phyloP scores from a whole-genome alignment of 2,888 invertebrate species.

The Drosophila antonietae region DNA sequence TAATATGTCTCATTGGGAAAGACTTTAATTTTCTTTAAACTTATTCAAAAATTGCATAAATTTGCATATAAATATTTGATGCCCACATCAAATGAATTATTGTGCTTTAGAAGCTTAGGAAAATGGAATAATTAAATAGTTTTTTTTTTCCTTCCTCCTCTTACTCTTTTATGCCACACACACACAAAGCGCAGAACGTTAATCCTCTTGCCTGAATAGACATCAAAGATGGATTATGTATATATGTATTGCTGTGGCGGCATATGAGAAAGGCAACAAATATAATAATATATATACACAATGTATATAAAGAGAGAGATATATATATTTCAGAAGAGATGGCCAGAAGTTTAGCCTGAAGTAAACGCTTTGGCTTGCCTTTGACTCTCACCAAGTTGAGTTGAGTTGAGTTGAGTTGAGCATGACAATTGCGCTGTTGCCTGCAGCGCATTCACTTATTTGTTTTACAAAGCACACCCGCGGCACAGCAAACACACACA shows the following conservation, averaged over 20 bases:
- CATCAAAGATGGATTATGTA: conserved; percentile 8
- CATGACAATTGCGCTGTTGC: conserved; percentile 74
- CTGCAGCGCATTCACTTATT: conserved; percentile 69
- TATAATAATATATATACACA: neutral
- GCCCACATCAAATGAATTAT: conserved; percentile 6
- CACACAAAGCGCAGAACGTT: neutral
- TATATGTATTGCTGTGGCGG: neutral
- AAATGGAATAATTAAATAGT: conserved; percentile 9
- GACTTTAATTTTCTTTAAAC: neutral
- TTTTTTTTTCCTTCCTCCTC: neutral
- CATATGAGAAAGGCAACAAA: conserved; percentile 4
- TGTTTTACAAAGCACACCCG: conserved; percentile 77
- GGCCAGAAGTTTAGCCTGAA: conserved; percentile 45
- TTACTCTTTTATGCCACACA: neutral
- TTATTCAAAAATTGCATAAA: neutral
- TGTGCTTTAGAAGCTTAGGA: neutral
- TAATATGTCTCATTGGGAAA: too few species aligned
- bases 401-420: conserved; percentile 25
- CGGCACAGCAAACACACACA: conserved; percentile 49
- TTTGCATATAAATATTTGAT: neutral
- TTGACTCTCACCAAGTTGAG: conserved; percentile 29
- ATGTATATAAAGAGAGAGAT: neutral
- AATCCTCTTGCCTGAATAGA: conserved; percentile 19
- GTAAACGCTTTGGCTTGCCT: conserved; percentile 46
- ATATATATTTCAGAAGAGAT: conserved; percentile 19